Base-by-base conservation (phyloP, 2,888 invertebrate genomes). In the Harpalus rubripes region DNA sequence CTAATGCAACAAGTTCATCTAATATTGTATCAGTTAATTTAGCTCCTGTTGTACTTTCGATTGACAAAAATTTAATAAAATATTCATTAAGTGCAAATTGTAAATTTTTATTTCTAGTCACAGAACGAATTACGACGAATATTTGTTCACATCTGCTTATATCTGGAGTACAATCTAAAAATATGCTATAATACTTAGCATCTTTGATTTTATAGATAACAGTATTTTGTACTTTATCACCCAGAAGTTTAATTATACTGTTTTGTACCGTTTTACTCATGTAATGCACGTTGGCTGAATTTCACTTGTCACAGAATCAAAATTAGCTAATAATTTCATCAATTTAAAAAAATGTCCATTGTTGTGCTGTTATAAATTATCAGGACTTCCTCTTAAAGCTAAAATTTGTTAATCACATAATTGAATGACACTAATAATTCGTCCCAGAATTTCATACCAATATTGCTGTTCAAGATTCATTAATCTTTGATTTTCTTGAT, bases 61-160 rank as follows among this genome's bases (percentile, higher is more conserved):
- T 16, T 59, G 59, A 16, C 59, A 59, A 59, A 59, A 59, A 7
- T 59, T 59, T 1, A 16, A 59, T 59, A 15, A 59, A 59, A 59
- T 59, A 59, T 68, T 68, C 39, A 32, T 68, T 68, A 68, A 32
- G 68, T 26, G n/a, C 68, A 68, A 68, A 68, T 22, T 68, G 12
- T 68, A 16, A 16, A 16, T 68, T 10, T 32, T 39, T 68, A 68
- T 32, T 39, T 68, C 39, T 68, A 8, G 12, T 68, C 18, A 68
- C 32, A 26, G 39, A n/a, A 12, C 65, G 65, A 65, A 65, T 65
- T 26, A 65, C 65, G 32, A 65, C 10, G 10, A 26, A 65, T 6
- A 72, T 72, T 39, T 72, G 72, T 39, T 72, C 72, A 72, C 15
- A 18, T 72, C 41, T 72, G 44, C 72, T 72, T n/a, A 41, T 26